Base-by-base conservation (phyloP, 2,113 vertebrate genomes). In the Balaeniceps rex region DNA sequence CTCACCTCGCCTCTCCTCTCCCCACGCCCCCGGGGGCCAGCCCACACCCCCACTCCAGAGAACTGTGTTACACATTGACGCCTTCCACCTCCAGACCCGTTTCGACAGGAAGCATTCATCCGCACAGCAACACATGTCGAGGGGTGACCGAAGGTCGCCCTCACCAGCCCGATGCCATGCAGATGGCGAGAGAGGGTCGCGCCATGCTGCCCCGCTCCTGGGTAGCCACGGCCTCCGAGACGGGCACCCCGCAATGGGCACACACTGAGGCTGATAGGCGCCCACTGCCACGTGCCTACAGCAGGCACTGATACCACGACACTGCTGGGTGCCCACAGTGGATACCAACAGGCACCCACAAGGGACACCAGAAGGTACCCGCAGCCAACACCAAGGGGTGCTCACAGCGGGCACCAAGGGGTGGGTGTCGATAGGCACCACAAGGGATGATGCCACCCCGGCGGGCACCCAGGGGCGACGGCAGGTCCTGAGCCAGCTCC, bases 211-310 rank as follows among this genome's bases (percentile, higher is more conserved):
- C 36, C 24, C 2, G 12, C 68, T 34, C 31, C 57, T 5, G 31
- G 49, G 21, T 46, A 55, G 49, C 38, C 10, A 4, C 4, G 3
- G 49, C 47, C 46, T 11, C 40, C 21, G 1, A 21, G 13, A 12
- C 4, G 31, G 25, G 26, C 3, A 3, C 38, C 61, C 60, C 3
- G 6, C 26, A 4, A 7, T 0, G 11, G 40, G n/a, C 38, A 7
- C 7, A 2, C 49, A 11, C 33, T 3, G 18, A 9, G 12, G 72
- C 38, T 7, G 9, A 14, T 0, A 3, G 49, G n/a, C 0, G 2
- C 26, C 69, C 10, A 5, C 64, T 21, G n/a, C 51, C 44, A 6
- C 4, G 42, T 15, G 38, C 28, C 63, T 18, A 4, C 1, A 13
- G 70, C 11, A 4, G 88, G 36, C 24, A 15, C 58, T 1, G 52